phyloP scores from a whole-genome alignment of 37 sponge, comb jelly and placozoan species.

The Amphimedon queenslandica region DNA sequence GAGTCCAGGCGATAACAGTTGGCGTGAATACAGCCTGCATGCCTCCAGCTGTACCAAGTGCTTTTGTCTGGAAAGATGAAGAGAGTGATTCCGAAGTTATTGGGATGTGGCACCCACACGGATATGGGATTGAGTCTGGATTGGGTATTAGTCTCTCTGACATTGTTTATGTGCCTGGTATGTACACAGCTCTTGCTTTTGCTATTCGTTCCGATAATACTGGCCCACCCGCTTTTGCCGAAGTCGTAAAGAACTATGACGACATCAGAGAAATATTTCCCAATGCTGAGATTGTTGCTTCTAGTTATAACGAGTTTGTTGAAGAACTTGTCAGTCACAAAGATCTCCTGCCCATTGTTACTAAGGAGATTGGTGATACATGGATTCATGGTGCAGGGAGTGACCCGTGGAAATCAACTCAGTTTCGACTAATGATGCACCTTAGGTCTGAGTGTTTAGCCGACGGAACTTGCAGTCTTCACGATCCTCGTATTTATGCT shows the following conservation, averaged over 20 bases:
- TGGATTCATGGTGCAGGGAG: constrained; percentile 73
- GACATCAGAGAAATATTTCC: constrained; percentile 50
- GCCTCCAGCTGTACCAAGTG: constrained; percentile 74
- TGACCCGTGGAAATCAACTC: constrained; percentile 60
- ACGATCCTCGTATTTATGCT: constrained; percentile 33
- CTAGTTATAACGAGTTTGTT: constrained; percentile 62
- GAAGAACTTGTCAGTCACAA: constrained; percentile 9
- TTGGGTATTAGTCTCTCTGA: constrained; percentile 16
- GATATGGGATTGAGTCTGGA: constrained; percentile 45
- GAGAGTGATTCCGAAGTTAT: constrained; percentile 13
- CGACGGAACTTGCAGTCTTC: constrained; percentile 18
- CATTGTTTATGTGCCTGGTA: constrained; percentile 52
- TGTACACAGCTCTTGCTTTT: constrained; percentile 63
- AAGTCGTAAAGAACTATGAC: constrained; percentile 52
- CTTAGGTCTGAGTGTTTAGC: constrained; percentile 20
- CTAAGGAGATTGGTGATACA: constrained; percentile 71
- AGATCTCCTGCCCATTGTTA: constrained; percentile 25
- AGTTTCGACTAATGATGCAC: constrained; percentile 24
- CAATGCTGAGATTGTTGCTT: constrained; percentile 48
- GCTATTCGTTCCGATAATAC: constrained; percentile 66
- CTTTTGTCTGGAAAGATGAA: constrained; percentile 47
- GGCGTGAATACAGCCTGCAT: constrained; percentile 66
- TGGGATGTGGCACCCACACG: constrained; percentile 80
- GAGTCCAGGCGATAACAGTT: constrained; percentile 69
- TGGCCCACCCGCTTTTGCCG: constrained; percentile 57